A percentile compares a stretch with the other conserved stretches of the same genome.
Evolutionary conservation across 2,797 vertebrate species (phyloP).

Genomic region (Macropus fuliginosus): DNA sequence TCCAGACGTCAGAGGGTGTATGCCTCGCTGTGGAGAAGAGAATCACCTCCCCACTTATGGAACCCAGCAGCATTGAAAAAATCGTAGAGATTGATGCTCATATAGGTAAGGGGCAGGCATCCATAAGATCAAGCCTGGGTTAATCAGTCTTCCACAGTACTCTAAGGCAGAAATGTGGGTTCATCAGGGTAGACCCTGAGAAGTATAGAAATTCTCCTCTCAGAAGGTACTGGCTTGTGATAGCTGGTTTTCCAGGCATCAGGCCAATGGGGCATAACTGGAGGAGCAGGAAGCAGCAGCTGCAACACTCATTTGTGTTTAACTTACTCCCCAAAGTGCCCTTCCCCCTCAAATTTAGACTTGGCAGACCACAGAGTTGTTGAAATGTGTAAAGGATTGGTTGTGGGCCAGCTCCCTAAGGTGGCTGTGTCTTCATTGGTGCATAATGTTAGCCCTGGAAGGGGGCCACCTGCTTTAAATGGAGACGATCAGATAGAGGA

Average conservation of each 20-base stretch:
- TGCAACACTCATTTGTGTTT: constrained; percentile 54
- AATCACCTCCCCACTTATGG: constrained; percentile 98
- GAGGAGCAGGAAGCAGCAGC: constrained; percentile 70
- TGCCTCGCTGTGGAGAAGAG: constrained; percentile 99
- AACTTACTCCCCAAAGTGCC: constrained; percentile 65
- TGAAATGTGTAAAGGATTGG: constrained; percentile 65
- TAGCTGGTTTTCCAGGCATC: constrained; percentile 68
- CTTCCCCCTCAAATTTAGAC: constrained; percentile 74
- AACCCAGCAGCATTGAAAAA: constrained; percentile 99
- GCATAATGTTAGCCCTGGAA: constrained; percentile 18
- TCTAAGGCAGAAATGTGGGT: not conserved
- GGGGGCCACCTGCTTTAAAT: not conserved
- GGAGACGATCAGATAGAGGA: not conserved
- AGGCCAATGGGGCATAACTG: constrained; percentile 56
- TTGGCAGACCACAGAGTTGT: constrained; percentile 63
- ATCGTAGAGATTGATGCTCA: constrained; percentile 98
- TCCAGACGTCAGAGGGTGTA: constrained; percentile 97
- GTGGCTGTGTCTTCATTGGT: constrained; percentile 46
- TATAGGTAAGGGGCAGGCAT: constrained; percentile 88
- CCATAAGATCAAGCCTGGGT: not conserved
- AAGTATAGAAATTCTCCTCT: not conserved
- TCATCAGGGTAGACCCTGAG: not conserved
- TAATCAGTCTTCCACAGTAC: not conserved
- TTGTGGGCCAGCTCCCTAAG: constrained; percentile 32
- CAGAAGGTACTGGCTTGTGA: constrained; percentile 8